Base-by-base conservation (phyloP, 2,888 invertebrate genomes). In the Onthophagus sagittarius region DNA sequence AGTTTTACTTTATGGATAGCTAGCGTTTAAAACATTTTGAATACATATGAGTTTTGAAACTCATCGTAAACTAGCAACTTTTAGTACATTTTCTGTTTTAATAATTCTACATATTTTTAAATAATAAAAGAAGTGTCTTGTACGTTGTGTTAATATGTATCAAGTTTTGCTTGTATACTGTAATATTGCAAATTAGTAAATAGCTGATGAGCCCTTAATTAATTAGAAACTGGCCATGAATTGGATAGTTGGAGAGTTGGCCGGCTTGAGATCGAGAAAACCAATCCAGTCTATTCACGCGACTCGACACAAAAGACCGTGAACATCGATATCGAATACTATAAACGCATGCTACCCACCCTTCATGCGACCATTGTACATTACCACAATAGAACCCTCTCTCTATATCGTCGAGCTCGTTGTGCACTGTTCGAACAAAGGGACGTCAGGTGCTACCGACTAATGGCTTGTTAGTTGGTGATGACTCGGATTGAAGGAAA, bases 381-480 rank as follows among this genome's bases (percentile, higher is more conserved):
- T 15, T n/a, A 31, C 67, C 67, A 67, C 67, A 67, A 67, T 67
- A 9, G 67, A 67, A 23, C n/a, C 23, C 32, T n/a, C 67, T 15
- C 67, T 67, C 31, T 67, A 31, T n/a, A 67, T 53, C 39, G 39
- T 53, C 39, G 39, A 11, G 11, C 9, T 11, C 39, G 39, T 53
- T 11, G 39, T 53, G 39, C 2, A 53, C 39, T 11, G 39, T 53
- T 53, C 67, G 39, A 67, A 67, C 67, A 67, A 67, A 67, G 67
- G 23, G 15, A 32, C 23, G 72, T 67, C 72, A 72, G 72, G 72
- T 72, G 72, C 65, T 39, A 39, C 23, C 15, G 65, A 67, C 64
- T 72, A 72, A 72, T 72, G 64, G 72, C 67, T 67, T 72, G 72
- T 72, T 72, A 67, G 72, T 65, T 65, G 72, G 14, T 53, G 64